Conservation (phyloP, 2,113 vertebrate species). For the Mohoua ochrocephala region DNA sequence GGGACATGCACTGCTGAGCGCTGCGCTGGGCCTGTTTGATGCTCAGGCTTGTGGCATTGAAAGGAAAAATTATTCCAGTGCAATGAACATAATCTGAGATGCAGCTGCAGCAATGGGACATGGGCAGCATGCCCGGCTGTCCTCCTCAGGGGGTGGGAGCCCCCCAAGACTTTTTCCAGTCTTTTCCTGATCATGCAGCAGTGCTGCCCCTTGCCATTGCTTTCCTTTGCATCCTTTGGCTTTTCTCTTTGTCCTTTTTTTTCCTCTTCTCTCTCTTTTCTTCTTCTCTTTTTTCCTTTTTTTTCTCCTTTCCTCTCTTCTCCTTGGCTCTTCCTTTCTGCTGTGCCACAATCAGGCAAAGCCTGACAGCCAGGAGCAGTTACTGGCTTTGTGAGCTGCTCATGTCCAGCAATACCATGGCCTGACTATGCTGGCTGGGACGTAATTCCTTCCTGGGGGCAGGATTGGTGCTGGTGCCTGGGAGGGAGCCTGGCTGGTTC, state of each 20-base stretch:
- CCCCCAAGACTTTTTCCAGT: neutral
- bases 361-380: neutral
- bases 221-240: neutral
- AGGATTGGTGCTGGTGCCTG: neutral
- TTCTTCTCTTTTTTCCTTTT: neutral
- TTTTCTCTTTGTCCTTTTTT: neutral
- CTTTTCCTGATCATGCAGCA: neutral
- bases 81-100: neutral
- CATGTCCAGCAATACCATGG: neutral
- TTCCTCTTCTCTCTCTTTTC: fast-evolving
- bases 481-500: neutral
- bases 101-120: neutral
- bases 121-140: neutral
- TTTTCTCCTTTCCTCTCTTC: neutral
- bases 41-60: neutral
- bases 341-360: neutral
- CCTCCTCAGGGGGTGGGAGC: neutral
- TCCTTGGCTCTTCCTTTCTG: neutral
- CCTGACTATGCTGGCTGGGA: neutral
- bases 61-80: neutral
- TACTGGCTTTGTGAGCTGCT: neutral
- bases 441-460: neutral
- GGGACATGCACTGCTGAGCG: neutral
- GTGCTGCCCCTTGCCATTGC: neutral
- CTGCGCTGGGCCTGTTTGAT: fast-evolving